Conservation (phyloP, 2,888 invertebrate species). For the Ophion obscuratus region DNA sequence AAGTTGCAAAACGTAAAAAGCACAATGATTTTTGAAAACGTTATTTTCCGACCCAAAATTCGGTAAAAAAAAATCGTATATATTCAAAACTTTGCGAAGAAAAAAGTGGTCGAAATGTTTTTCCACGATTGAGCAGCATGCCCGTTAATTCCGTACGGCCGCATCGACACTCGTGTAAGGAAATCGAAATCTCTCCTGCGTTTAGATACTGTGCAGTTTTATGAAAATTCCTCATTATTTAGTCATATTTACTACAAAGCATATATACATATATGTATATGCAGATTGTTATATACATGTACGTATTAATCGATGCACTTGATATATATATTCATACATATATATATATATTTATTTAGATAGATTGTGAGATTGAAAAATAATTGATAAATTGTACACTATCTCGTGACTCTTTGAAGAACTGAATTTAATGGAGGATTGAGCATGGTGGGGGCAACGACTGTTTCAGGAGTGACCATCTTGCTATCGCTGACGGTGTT, state of each 20-base stretch:
- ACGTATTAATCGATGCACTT: constrained; percentile 9
- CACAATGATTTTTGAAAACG: no score
- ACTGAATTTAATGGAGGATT: constrained; percentile 73
- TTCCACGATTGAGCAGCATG: neutral
- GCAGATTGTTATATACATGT: constrained; percentile 24
- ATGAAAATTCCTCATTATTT: neutral
- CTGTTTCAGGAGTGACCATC: constrained; percentile 99
- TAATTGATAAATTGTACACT: constrained; percentile 47
- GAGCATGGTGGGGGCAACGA: constrained; percentile 79
- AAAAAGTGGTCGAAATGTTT: neutral
- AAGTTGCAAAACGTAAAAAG: no score
- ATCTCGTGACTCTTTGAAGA: constrained; percentile 66
- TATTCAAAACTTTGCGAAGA: neutral
- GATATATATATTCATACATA: constrained; percentile 10
- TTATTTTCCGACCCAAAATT: neutral
- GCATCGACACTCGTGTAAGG: constrained; percentile 28
- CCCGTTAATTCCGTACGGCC: neutral
- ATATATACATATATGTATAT: constrained; percentile 16
- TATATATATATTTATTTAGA: constrained; percentile 12
- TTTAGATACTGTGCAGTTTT: constrained; percentile 15
- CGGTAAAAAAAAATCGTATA: neutral
- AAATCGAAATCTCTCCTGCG: neutral
- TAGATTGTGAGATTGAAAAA: constrained; percentile 47
- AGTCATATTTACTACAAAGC: neutral
- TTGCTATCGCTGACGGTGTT: constrained; percentile 99